phyloP scores from a whole-genome alignment of 2,113 vertebrate genomes.

The Bubo scandiacus region DNA sequence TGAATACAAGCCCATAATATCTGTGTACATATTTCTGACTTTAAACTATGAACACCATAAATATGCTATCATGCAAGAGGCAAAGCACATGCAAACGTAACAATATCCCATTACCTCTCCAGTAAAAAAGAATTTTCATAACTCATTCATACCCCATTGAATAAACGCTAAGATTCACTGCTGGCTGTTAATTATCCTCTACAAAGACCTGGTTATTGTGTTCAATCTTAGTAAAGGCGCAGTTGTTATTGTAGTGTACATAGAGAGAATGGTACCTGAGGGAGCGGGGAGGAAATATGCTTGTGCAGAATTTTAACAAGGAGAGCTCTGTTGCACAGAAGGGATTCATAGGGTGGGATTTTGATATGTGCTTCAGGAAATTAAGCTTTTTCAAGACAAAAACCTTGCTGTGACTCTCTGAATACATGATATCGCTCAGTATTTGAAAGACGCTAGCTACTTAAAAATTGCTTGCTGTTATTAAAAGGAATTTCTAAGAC shows the following conservation, averaged over 20 bases:
- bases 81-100: not conserved
- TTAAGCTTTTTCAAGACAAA: conserved; percentile 55
- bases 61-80: not conserved
- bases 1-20: conserved; percentile 21
- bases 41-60: conserved; percentile 34
- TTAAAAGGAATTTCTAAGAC: conserved; percentile 10
- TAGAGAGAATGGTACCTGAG: conserved; percentile 36
- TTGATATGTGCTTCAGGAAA: conserved; percentile 45
- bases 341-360: conserved; percentile 33
- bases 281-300: not conserved
- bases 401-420: not conserved
- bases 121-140: conserved; percentile 60
- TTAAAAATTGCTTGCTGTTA: conserved; percentile 8
- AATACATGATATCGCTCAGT: not conserved
- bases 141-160: conserved; percentile 56
- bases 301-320: conserved; percentile 50
- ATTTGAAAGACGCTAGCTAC: not conserved
- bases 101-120: conserved; percentile 47
- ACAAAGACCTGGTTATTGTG: conserved; percentile 66
- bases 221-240: conserved; percentile 46
- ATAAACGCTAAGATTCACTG: conserved; percentile 53
- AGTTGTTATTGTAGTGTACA: conserved; percentile 48
- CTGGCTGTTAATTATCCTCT: conserved; percentile 65
- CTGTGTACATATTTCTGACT: conserved; percentile 27
- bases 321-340: conserved; percentile 26